Conservation (phyloP, 2,888 invertebrate genomes). For the Dendrolimus pini region DNA sequence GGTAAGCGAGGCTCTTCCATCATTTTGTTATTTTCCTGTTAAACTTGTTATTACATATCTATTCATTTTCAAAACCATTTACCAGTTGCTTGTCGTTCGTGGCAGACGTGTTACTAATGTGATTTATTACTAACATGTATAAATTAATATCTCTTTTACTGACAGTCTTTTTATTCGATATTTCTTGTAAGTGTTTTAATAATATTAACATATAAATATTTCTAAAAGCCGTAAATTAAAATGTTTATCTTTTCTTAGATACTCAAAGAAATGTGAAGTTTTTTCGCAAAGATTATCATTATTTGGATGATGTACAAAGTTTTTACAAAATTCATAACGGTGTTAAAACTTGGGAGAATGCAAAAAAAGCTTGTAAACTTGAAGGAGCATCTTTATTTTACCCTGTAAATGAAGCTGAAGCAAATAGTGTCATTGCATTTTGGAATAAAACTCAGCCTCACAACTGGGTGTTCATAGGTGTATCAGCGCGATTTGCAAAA, state of each 20-base stretch:
- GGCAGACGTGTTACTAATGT: too few species aligned
- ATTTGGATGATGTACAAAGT: conserved; percentile 28
- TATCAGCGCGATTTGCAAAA: conserved; percentile 31
- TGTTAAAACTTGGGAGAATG: conserved; percentile 38
- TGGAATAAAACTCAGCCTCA: conserved; percentile 27
- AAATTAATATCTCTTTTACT: too few species aligned
- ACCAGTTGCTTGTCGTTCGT: not conserved
- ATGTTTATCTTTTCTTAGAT: conserved; percentile 25
- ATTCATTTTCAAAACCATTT: not conserved
- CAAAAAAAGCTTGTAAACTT: conserved; percentile 34
- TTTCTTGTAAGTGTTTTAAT: too few species aligned
- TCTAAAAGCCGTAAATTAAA: too few species aligned
- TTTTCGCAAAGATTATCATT: conserved; percentile 52
- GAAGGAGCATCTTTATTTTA: conserved; percentile 50
- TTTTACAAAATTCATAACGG: conserved; percentile 56
- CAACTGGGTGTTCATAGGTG: conserved; percentile 25
- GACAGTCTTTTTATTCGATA: too few species aligned
- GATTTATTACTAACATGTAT: too few species aligned
- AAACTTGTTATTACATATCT: not conserved
- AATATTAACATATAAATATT: too few species aligned
- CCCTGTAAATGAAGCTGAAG: conserved; percentile 40
- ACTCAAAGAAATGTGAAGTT: conserved; percentile 35
- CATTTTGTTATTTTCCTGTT: not conserved
- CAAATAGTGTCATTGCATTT: conserved; percentile 22
- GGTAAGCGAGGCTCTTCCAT: not conserved